phyloP scores from a whole-genome alignment of 2,113 vertebrate species.

The Calidris pugnax region DNA sequence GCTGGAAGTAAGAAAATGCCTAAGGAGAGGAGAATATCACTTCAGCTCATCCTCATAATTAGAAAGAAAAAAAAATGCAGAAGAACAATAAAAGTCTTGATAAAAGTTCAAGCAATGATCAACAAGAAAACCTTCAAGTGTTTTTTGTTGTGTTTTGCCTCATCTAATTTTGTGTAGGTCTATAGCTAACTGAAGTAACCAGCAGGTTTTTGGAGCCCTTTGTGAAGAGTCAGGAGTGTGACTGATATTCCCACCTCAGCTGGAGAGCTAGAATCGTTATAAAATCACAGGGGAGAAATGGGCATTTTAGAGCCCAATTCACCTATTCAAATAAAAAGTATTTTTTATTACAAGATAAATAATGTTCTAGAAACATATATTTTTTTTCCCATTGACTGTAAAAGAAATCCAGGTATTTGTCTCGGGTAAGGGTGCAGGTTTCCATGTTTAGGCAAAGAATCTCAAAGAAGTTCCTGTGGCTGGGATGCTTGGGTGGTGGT shows the following conservation, averaged over 20 bases:
- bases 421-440: background rate
- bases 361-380: background rate
- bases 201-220: background rate
- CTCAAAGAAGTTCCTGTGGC: background rate
- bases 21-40: background rate
- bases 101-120: background rate
- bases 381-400: background rate
- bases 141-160: background rate
- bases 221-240: background rate
- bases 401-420: background rate
- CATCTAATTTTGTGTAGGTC: background rate
- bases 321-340: background rate
- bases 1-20: background rate
- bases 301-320: accelerated
- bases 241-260: background rate
- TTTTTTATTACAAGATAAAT: background rate
- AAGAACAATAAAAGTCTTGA: background rate
- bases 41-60: background rate
- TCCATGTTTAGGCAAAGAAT: background rate
- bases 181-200: background rate
- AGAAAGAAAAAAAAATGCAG: background rate
- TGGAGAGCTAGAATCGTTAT: background rate
- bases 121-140: background rate
- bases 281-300: background rate
- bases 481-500: background rate